A percentile compares a stretch with the other conserved stretches of the same genome.
These are phyloP conservation scores for Caenorhabditis japonica DNA, from an alignment of 2,888 invertebrate genomes.

Conservation along the genomic window DNA sequence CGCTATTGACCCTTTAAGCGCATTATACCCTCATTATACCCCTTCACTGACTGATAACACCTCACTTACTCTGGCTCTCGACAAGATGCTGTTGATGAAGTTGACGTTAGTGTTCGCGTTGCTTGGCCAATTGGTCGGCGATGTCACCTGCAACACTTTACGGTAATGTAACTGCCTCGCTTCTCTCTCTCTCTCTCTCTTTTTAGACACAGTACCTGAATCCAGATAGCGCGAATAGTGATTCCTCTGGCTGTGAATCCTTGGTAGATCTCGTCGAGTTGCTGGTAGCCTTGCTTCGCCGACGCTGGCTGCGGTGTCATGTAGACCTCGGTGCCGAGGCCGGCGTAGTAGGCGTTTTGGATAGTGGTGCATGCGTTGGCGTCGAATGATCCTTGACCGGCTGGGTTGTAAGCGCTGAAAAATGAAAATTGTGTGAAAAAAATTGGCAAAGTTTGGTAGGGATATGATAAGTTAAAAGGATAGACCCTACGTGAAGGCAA, in stretches of 20 bases:
- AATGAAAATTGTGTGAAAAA: not conserved
- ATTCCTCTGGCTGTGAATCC: constrained; percentile 57
- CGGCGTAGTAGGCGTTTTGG: constrained; percentile 59
- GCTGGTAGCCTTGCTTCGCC: constrained; percentile 55
- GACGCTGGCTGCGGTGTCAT: constrained; percentile 64
- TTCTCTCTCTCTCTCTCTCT: not conserved
- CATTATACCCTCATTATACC: too few species aligned
- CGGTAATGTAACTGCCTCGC: too few species aligned
- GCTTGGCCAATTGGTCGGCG: constrained; percentile 64
- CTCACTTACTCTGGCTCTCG: constrained; percentile 53
- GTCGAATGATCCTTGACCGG: constrained; percentile 59
- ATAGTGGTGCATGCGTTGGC: constrained; percentile 50
- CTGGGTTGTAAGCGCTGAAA: constrained; percentile 58
- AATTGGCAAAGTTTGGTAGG: too few species aligned
- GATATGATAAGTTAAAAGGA: too few species aligned
- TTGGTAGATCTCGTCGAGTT: constrained; percentile 62
- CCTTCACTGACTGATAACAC: not conserved
- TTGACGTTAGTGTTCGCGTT: constrained; percentile 52
- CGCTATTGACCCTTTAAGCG: too few species aligned
- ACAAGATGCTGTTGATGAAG: constrained; percentile 59
- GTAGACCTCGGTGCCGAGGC: constrained; percentile 63
- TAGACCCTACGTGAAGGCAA: too few species aligned
- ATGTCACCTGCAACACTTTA: constrained; percentile 57
- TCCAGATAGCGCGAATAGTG: constrained; percentile 62
- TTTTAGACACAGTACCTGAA: constrained; percentile 32